phyloP scores from a whole-genome alignment of 1,140 invertebrate species.

The Drosophila fuyamai region DNA sequence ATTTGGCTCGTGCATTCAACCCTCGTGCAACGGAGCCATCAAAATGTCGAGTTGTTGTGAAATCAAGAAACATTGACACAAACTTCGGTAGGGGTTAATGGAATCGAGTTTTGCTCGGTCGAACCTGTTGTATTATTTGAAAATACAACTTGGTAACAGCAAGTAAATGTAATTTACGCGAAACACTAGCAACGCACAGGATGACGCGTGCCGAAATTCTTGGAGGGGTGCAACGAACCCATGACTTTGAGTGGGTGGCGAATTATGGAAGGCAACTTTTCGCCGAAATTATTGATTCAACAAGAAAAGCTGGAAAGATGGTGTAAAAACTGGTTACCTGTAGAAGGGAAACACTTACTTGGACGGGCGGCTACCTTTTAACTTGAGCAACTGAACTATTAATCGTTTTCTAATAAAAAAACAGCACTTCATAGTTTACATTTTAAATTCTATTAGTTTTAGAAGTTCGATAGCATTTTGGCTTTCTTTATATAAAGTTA shows the following conservation, averaged over 20 bases:
- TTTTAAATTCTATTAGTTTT: too few species aligned
- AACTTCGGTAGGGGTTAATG: conserved; percentile 49
- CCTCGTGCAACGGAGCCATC: conserved; percentile 13
- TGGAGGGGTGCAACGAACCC: conserved; percentile 37
- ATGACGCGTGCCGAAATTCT: conserved; percentile 36
- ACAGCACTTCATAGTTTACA: too few species aligned
- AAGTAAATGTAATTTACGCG: conserved; percentile 35
- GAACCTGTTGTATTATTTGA: conserved; percentile 56
- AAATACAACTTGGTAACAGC: conserved; percentile 52
- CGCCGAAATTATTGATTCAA: conserved; percentile 36
- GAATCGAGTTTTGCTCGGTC: conserved; percentile 38
- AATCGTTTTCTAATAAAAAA: too few species aligned
- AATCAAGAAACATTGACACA: conserved; percentile 57
- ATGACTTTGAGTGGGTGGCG: conserved; percentile 14
- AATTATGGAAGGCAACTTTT: conserved; percentile 14
- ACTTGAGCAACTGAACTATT: background rate
- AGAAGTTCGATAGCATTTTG: too few species aligned
- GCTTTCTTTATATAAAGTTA: too few species aligned
- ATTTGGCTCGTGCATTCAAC: conserved; percentile 40
- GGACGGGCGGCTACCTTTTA: background rate
- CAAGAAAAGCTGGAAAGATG: conserved; percentile 20
- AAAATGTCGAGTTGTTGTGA: conserved; percentile 49
- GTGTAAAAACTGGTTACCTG: conserved; percentile 1
- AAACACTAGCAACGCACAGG: conserved; percentile 21
- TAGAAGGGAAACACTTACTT: background rate